phyloP scores from a whole-genome alignment of 2,888 invertebrate genomes.

The Rotaria socialis region DNA sequence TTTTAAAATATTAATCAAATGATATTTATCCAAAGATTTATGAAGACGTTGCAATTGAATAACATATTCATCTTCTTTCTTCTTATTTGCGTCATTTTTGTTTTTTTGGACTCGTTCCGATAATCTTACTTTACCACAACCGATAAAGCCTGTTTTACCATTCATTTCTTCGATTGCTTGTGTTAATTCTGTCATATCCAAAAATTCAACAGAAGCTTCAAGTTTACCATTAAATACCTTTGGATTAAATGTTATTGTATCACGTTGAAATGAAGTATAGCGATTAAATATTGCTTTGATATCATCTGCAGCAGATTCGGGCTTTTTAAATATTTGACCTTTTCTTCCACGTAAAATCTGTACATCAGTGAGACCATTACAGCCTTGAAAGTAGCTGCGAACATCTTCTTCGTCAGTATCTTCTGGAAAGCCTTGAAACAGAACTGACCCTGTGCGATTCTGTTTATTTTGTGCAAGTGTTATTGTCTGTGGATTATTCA shows the following conservation, averaged over 20 bases:
- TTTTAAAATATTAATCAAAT: not conserved
- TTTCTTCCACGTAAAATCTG: not conserved
- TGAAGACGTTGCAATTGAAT: not conserved
- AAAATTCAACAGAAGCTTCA: not conserved
- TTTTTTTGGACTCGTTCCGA: not conserved
- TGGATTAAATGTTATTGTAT: not conserved
- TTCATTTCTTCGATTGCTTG: not conserved
- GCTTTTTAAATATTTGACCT: not conserved
- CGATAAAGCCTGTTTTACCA: not conserved
- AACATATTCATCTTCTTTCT: not conserved
- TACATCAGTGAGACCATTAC: not conserved
- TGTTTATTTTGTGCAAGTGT: not conserved
- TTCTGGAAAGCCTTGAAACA: not conserved
- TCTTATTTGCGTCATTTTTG: not conserved
- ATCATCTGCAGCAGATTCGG: not conserved
- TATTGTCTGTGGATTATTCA: not conserved
- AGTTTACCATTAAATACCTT: not conserved
- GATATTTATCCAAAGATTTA: not conserved
- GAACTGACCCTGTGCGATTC: not conserved
- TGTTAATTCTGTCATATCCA: not conserved
- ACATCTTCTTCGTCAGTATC: not conserved
- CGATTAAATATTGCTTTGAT: not conserved
- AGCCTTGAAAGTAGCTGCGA: not conserved
- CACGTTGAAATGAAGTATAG: not conserved
- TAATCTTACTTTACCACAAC: not conserved